Evolutionary conservation across 2,113 vertebrate genomes (phyloP), one percentile per base, ranked within the genome.

Genomic region (Bombycilla garrulus): DNA sequence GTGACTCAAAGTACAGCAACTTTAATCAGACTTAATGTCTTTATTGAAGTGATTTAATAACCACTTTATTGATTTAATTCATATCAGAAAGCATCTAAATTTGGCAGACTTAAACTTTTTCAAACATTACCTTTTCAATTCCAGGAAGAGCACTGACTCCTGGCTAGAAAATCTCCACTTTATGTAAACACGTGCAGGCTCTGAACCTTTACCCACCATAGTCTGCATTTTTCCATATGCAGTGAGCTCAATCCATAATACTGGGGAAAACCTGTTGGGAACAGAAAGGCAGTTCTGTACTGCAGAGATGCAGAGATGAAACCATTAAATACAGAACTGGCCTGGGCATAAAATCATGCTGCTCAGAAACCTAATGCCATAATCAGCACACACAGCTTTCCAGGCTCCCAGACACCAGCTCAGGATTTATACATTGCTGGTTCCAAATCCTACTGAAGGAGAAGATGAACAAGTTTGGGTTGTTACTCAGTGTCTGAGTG

Each of bases 31-130:
- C 24, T 78, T 77, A 91, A 67, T 19, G 6, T 54, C 72, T 54
- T 73, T 91, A 81, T 28, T 91, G 67, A 83, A 92, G 60, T 74
- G 65, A 86, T 91, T 87, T 89, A 95, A 93, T 93, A 92, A 73
- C 92, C 54, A 69, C 40, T 60, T 81, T 45, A 93, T 93, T 89
- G 92, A 96, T 94, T 94, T 74, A 81, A 94, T 86, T 86, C 78
- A 29, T 67, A 78, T 64, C 58, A 87, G 57, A 62, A 69, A 84
- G 24, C 77, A 93, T 73, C 67, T 73, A 50, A 91, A 93, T 20
- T 22, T 95, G 91, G 62, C 72, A 58, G 48, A 82, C 42, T 62
- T 77, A 83, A 90, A 69, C 50, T 35, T 70, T 60, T 78, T 57
- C 0, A 0, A 94, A 71, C 20, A 56, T 51, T 48, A 86, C 35